These are phyloP conservation scores for Talpa occidentalis DNA, from an alignment of 2,113 vertebrate genomes.

Conservation along the genomic window DNA sequence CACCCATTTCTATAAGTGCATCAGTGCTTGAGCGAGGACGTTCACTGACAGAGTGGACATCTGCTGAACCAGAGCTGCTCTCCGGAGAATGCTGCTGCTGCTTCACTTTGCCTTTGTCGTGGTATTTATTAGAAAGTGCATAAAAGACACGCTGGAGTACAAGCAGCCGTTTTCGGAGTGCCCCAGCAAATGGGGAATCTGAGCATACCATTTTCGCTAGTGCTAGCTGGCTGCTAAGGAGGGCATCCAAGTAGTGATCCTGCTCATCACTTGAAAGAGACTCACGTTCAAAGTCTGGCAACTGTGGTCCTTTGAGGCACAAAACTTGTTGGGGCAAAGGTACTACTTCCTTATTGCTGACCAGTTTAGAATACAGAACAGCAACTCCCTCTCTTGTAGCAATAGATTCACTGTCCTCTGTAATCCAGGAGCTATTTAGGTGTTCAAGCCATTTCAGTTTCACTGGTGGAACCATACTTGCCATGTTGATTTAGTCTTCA, in stretches of 20 bases:
- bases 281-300: slow-evolving; percentile 98
- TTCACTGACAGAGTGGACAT: slow-evolving; percentile 95
- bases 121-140: slow-evolving; percentile 98
- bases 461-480: slow-evolving; percentile 96
- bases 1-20: slow-evolving; percentile 97
- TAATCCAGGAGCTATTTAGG: slow-evolving; percentile 99
- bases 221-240: slow-evolving; percentile 97
- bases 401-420: slow-evolving; percentile 98
- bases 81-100: slow-evolving; percentile 97
- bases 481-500: slow-evolving; percentile 93
- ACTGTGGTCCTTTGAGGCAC: slow-evolving; percentile 97
- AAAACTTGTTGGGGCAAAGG: slow-evolving; percentile 97
- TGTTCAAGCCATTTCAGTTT: slow-evolving; percentile 99
- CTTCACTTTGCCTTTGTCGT: slow-evolving; percentile 97
- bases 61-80: slow-evolving; percentile 92
- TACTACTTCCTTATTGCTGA: slow-evolving; percentile 97
- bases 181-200: slow-evolving; percentile 96
- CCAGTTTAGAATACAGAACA: slow-evolving; percentile 93
- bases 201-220: slow-evolving; percentile 99
- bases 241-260: slow-evolving; percentile 98
- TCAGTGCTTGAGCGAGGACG: slow-evolving; percentile 96
- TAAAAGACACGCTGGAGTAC: slow-evolving; percentile 98
- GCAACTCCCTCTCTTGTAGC: slow-evolving; percentile 97
- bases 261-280: slow-evolving; percentile 98
- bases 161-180: slow-evolving; percentile 95